Conservation (phyloP, 2,888 invertebrate species). For the Rhagonycha lutea region DNA sequence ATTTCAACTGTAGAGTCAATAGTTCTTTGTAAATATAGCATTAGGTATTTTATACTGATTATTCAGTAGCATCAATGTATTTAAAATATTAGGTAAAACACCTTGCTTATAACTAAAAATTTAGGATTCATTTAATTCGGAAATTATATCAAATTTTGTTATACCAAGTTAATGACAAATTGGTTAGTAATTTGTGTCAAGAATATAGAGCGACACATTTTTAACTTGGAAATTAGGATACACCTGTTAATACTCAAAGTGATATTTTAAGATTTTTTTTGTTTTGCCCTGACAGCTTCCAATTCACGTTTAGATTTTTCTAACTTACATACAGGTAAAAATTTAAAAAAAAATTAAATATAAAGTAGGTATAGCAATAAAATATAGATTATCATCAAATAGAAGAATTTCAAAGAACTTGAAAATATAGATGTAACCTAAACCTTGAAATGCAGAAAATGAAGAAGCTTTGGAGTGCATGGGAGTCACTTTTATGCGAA, state of each 20-base stretch:
- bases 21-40: not conserved
- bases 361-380: too few relatives aligned
- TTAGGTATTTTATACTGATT: not conserved
- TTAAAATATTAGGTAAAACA: not conserved
- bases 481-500: too few relatives aligned
- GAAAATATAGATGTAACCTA: too few relatives aligned
- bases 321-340: too few relatives aligned
- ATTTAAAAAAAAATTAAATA: not conserved
- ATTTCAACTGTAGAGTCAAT: not conserved
- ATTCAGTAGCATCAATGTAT: not conserved
- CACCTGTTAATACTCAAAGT: not conserved
- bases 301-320: not conserved
- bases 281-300: not conserved
- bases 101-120: not conserved
- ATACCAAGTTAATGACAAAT: not conserved
- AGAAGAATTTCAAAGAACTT: too few relatives aligned
- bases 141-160: not conserved
- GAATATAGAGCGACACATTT: not conserved
- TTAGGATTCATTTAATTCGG: not conserved
- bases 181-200: not conserved
- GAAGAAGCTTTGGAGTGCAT: too few relatives aligned
- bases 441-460: too few relatives aligned
- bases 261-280: not conserved
- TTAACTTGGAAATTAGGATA: not conserved
- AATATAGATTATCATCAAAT: too few relatives aligned